These are phyloP conservation scores for Lycorma delicatula DNA, from an alignment of 1,140 invertebrate genomes.

Conservation along the genomic window DNA sequence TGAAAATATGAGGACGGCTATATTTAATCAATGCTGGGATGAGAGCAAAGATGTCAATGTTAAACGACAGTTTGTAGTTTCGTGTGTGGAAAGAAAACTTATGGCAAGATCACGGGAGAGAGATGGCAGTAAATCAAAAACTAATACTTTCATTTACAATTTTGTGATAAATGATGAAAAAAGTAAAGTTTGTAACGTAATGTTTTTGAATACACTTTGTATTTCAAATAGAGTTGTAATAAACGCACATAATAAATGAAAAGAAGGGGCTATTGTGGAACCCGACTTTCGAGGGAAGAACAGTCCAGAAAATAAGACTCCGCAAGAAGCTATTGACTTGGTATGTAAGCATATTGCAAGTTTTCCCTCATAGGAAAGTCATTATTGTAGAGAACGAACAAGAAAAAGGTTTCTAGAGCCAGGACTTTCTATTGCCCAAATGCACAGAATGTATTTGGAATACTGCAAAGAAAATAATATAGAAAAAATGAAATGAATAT, in stretches of 20 bases:
- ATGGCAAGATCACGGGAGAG: no score
- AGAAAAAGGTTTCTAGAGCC: conserved; percentile 7
- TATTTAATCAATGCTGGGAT: no score
- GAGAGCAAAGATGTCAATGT: no score
- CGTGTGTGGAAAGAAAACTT: no score
- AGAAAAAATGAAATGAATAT: conserved; percentile 2
- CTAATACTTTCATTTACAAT: no score
- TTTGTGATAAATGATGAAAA: conserved; percentile 8
- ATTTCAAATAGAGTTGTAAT: conserved; percentile 6
- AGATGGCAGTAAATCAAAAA: no score
- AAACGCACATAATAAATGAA: conserved; percentile 7
- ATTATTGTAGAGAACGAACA: conserved; percentile 18
- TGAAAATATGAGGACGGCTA: no score
- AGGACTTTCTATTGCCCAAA: conserved; percentile 8
- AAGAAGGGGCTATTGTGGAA: conserved; percentile 4
- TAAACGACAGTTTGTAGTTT: no score
- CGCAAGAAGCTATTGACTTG: conserved; percentile 3
- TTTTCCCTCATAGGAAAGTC: conserved; percentile 13
- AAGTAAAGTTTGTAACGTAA: conserved; percentile 12
- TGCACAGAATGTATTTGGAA: not conserved
- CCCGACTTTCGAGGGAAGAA: conserved; percentile 12
- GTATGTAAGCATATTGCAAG: conserved; percentile 11
- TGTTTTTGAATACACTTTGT: conserved; percentile 15
- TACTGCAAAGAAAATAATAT: conserved; percentile 4
- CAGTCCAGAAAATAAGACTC: conserved; percentile 12